A percentile compares a stretch with the other conserved stretches of the same genome.
Conservation (phyloP, 2,797 vertebrate genomes). For the Lates japonicus region DNA sequence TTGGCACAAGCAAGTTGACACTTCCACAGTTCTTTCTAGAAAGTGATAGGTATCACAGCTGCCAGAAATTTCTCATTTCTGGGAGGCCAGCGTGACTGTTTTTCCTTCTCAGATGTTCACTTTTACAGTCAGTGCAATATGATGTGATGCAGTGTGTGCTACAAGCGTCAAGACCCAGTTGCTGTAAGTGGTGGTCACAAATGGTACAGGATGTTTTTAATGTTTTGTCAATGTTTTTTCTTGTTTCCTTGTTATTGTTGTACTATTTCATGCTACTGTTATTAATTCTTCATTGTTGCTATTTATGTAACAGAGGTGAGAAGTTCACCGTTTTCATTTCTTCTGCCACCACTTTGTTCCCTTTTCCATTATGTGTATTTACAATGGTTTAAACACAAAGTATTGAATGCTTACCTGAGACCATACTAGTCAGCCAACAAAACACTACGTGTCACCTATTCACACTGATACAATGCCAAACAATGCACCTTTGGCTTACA, state of each 20-base stretch:
- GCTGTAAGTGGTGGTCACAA: no score
- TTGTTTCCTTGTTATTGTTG: no score
- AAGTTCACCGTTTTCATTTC: no score
- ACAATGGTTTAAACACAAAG: no score
- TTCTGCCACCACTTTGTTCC: no score
- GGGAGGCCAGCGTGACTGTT: neutral
- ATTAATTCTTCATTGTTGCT: no score
- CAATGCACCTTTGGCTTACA: conserved; percentile 66
- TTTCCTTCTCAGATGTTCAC: neutral
- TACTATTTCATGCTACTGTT: no score
- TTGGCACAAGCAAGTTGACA: neutral
- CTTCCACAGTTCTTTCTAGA: neutral
- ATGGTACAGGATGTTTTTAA: no score
- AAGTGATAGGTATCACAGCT: conserved; percentile 33
- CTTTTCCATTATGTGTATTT: no score
- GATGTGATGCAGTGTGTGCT: neutral
- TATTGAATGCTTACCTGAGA: no score
- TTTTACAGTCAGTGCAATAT: conserved; percentile 9
- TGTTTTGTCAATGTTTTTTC: no score
- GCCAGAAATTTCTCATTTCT: conserved; percentile 20
- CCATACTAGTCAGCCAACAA: conserved; percentile 27
- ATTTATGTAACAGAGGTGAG: no score
- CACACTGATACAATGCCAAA: conserved; percentile 53
- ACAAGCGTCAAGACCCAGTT: neutral
- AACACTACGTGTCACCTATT: conserved; percentile 40